Evolutionary conservation across 53 echinoderm and acorn worm species (phyloP).

Genomic region (Patiria pectinifera): DNA sequence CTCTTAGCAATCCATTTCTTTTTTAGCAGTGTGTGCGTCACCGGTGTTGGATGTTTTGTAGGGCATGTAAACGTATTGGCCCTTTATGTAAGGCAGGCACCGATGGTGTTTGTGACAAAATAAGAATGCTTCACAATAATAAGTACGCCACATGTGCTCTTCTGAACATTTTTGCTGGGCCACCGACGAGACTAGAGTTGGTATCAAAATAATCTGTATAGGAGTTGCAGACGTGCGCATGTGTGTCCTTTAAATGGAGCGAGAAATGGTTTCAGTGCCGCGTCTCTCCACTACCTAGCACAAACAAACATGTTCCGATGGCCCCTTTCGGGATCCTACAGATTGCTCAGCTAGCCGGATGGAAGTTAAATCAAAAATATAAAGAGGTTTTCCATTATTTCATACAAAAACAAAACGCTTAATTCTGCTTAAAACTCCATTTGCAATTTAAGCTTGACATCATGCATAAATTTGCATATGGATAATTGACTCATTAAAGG

Average conservation of each 20-base stretch:
- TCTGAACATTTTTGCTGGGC: background rate
- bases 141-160: slow-evolving; percentile 22
- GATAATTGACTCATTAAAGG: too few relatives aligned
- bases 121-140: background rate
- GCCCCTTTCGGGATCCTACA: background rate
- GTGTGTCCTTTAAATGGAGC: slow-evolving; percentile 22
- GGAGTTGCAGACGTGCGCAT: background rate
- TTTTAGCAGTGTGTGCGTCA: background rate
- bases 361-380: background rate
- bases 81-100: background rate
- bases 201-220: slow-evolving; percentile 16
- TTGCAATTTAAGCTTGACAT: too few relatives aligned
- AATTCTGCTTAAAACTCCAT: too few relatives aligned
- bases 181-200: background rate
- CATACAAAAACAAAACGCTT: too few relatives aligned
- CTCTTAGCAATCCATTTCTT: slow-evolving; percentile 1
- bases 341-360: background rate
- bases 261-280: slow-evolving; percentile 9
- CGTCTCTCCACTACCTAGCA: background rate
- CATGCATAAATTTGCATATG: too few relatives aligned
- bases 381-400: too few relatives aligned
- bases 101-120: slow-evolving; percentile 18
- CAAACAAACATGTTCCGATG: slow-evolving; percentile 7
- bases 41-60: slow-evolving; percentile 3
- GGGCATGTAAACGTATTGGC: slow-evolving; percentile 12